Evolutionary conservation across 2,113 vertebrate genomes (phyloP).

Genomic region (Paradoxurus hermaphroditus): DNA sequence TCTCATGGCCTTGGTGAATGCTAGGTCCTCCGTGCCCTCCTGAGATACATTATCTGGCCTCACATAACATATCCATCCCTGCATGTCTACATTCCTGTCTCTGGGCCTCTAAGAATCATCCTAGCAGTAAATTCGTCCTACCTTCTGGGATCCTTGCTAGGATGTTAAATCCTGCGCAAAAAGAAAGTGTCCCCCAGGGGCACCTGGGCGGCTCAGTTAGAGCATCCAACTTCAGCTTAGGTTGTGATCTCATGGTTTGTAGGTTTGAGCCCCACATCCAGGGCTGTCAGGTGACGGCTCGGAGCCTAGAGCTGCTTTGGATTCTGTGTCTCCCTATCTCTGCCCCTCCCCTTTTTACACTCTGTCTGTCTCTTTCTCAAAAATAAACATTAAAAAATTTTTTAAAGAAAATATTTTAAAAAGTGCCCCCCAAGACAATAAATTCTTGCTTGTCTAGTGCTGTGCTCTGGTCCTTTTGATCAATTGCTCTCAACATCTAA

Average conservation of each 20-base stretch:
- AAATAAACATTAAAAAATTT: too few relatives aligned
- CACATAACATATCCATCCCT: not conserved
- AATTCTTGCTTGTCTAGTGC: not conserved
- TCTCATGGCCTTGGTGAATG: not conserved
- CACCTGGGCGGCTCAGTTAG: too few relatives aligned
- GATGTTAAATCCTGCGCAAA: not conserved
- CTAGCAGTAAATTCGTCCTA: not conserved
- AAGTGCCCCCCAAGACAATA: not conserved
- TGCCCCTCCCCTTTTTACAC: too few relatives aligned
- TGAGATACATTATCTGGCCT: not conserved
- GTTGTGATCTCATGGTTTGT: too few relatives aligned
- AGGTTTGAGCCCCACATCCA: too few relatives aligned
- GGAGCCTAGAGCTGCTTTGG: too few relatives aligned
- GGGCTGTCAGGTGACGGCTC: too few relatives aligned
- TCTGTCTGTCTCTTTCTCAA: too few relatives aligned
- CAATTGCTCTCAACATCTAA: not conserved
- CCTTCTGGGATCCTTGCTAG: not conserved
- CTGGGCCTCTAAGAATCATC: not conserved
- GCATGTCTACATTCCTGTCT: not conserved
- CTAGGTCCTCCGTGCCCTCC: not conserved
- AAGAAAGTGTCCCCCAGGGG: not conserved
- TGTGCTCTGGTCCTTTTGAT: not conserved
- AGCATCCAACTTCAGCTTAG: too few relatives aligned
- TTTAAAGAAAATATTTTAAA: not conserved
- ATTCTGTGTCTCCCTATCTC: too few relatives aligned